Percentiles rank a stretch among this genome's conserved stretches.
Evolutionary conservation across 2,113 vertebrate species (phyloP).

Genomic region (Pampusana beccarii): DNA sequence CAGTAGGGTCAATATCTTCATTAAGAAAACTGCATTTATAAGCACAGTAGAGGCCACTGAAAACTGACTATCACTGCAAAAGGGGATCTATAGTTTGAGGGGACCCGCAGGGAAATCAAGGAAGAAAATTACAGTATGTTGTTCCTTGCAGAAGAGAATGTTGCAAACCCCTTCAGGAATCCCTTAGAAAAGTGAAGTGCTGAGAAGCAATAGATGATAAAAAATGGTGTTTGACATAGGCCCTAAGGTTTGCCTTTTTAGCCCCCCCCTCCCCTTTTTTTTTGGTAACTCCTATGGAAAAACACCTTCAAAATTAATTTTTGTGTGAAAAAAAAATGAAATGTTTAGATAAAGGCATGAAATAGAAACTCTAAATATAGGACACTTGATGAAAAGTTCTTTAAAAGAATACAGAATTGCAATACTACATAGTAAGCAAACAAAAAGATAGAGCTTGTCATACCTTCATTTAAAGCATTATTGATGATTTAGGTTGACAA

Average conservation of each 20-base stretch:
- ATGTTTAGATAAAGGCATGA: neutral
- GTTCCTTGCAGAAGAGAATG: neutral
- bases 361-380: neutral
- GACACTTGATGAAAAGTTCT: neutral
- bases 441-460: neutral
- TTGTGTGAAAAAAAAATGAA: neutral
- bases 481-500: neutral
- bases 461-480: neutral
- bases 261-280: neutral
- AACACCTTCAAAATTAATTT: neutral
- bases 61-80: neutral
- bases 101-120: constrained; percentile 11
- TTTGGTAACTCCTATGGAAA: neutral
- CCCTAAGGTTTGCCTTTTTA: neutral
- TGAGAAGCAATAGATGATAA: neutral
- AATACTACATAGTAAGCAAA: neutral
- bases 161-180: neutral
- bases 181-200: neutral
- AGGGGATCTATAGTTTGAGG: neutral
- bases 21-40: neutral
- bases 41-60: neutral
- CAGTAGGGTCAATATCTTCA: neutral
- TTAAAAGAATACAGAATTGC: neutral
- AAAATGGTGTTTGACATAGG: neutral
- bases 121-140: neutral